Evolutionary conservation across 2,888 invertebrate species (phyloP).

Genomic region (Chloroclystis v-ata): DNA sequence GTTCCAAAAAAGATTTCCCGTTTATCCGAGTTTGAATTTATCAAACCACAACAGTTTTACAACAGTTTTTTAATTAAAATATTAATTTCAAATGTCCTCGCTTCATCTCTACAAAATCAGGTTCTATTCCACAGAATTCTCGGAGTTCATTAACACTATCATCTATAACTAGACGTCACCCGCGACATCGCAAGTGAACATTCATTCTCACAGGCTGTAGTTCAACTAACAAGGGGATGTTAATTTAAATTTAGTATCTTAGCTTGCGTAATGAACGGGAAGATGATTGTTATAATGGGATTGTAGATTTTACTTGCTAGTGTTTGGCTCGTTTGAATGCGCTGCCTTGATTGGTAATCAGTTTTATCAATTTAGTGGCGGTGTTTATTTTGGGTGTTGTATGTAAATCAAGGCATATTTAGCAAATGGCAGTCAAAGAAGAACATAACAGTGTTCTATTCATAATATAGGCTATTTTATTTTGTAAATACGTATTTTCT

Average conservation of each 20-base stretch:
- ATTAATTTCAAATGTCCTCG: no score
- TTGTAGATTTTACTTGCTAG: conserved; percentile 48
- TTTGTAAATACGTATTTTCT: no score
- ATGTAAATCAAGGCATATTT: no score
- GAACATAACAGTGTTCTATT: no score
- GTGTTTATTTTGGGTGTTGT: not conserved
- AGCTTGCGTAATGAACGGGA: conserved; percentile 71
- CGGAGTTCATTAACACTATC: conserved; percentile 17
- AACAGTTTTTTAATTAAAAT: no score
- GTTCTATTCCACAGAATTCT: not conserved
- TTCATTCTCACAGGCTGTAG: conserved; percentile 63
- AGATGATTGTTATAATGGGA: conserved; percentile 75
- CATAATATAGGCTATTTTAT: no score
- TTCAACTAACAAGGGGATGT: conserved; percentile 74
- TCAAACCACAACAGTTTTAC: no score
- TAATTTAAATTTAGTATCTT: conserved; percentile 78
- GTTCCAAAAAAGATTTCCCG: no score
- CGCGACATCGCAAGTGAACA: conserved; percentile 60
- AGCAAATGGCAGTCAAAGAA: no score
- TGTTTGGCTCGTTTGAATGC: conserved; percentile 30
- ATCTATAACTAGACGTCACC: conserved; percentile 4
- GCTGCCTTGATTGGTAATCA: conserved; percentile 9
- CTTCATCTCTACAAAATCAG: not conserved
- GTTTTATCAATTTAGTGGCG: conserved; percentile 5
- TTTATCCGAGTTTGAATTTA: no score